Base-by-base conservation (phyloP, 2,797 vertebrate genomes). In the Babyrousa celebensis region DNA sequence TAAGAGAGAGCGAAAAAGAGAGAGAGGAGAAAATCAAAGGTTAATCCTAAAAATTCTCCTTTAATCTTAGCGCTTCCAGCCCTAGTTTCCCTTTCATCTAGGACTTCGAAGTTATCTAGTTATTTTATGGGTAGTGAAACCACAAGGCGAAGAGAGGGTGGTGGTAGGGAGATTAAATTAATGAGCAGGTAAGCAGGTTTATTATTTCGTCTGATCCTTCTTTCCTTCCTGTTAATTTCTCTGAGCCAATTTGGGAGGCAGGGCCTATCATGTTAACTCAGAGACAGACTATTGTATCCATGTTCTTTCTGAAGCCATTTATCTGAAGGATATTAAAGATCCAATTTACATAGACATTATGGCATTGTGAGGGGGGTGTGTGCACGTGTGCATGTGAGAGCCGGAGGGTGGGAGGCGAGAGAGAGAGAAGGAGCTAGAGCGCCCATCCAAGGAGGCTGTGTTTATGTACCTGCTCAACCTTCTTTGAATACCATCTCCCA, bases 151-250 rank as follows among this genome's bases (percentile, higher is more conserved):
- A 85, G 87, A 95, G 90, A 89, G 94, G 96, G 82, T 88, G 92
- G 96, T 89, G 96, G 78, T 92, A 95, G 96, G 77, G 94, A 97
- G 97, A 98, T 98, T 98, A 98, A 98, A 97, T 98, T 98, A 98
- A 98, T 98, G 98, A 98, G 98, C 98, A 98, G 98, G 98, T 98
- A 98, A 98, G 98, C 98, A 93, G 98, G 98, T 98, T 98, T 98
- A 98, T 98, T 97, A 98, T 98, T 98, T 98, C n/a, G 12, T 98
- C 98, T 98, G 98, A 98, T 98, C 98, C 97, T 96, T 98, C 97
- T 97, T 98, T 98, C 97, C 98, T 98, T 98, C 98, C 95, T 97
- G 97, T 96, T 98, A 97, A 98, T 98, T 98, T 98, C 96, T 96
- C 97, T 85, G 97, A 98, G 98, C 95, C 98, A 96, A 80, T 98